Conservation (phyloP, 1,140 invertebrate species). For the Drosophila tani region DNA sequence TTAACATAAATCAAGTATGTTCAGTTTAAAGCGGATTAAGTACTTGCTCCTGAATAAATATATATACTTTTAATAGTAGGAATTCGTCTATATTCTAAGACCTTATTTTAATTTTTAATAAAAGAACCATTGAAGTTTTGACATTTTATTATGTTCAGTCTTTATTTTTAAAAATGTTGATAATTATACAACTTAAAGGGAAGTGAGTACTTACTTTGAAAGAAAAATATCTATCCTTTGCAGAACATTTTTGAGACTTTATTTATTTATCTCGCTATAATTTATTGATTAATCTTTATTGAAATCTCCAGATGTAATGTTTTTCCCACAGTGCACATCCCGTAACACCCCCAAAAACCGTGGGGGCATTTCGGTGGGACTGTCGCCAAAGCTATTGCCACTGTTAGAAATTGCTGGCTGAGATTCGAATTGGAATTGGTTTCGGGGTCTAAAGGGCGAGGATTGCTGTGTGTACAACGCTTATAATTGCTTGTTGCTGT, state of each 20-base stretch:
- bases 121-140: not conserved
- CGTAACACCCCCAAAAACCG: conserved; percentile 30
- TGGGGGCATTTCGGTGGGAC: conserved; percentile 48
- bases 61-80: too few relatives aligned
- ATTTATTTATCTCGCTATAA: too few relatives aligned
- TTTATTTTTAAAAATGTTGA: too few relatives aligned
- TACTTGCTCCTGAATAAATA: too few relatives aligned
- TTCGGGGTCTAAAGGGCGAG: conserved; percentile 19
- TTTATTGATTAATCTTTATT: too few relatives aligned
- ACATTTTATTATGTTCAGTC: not conserved
- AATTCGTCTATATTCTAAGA: too few relatives aligned
- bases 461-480: conserved; percentile 61
- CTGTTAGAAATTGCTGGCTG: conserved; percentile 74
- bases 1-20: too few relatives aligned
- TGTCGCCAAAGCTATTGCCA: conserved; percentile 82
- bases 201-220: too few relatives aligned
- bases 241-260: not conserved
- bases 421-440: conserved; percentile 48
- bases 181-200: too few relatives aligned
- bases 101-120: not conserved
- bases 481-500: conserved; percentile 79
- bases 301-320: too few relatives aligned
- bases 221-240: not conserved
- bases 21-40: too few relatives aligned
- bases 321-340: conserved; percentile 33